A percentile compares a stretch with the other conserved stretches of the same genome.
phyloP scores from a whole-genome alignment of 2,888 invertebrate genomes.

The Bibio marci region DNA sequence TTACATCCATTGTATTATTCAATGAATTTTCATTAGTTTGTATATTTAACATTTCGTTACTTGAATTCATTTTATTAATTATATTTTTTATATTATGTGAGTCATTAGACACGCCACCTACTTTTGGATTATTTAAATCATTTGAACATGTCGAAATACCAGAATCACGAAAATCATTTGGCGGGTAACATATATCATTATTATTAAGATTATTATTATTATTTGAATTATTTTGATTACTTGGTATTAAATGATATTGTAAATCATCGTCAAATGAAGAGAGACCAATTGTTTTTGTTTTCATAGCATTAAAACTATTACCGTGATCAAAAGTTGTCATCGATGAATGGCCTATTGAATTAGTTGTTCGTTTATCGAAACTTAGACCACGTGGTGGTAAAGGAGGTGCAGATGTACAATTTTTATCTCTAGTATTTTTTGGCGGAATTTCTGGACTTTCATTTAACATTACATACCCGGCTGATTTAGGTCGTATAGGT shows the following conservation, averaged over 20 bases:
- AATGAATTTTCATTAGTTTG: conserved; percentile 16
- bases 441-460: conserved; percentile 33
- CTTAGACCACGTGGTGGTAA: conserved; percentile 60
- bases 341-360: conserved; percentile 8
- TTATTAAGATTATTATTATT: conserved; percentile 1
- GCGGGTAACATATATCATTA: conserved; percentile 13
- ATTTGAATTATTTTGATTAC: conserved; percentile 11
- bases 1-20: conserved; percentile 14
- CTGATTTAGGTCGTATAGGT: conserved; percentile 41
- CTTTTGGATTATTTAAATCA: conserved; percentile 22
- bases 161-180: conserved; percentile 27
- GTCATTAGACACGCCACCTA: conserved; percentile 15
- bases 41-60: conserved; percentile 8
- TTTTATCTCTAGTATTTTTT: conserved; percentile 24
- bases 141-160: conserved; percentile 28
- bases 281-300: too few relatives aligned
- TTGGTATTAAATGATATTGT: too few relatives aligned
- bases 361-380: conserved; percentile 28
- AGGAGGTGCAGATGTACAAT: conserved; percentile 48
- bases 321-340: too few relatives aligned
- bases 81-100: conserved; percentile 2
- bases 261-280: conserved; percentile 29
- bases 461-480: conserved; percentile 31
- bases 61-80: conserved; percentile 8
- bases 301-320: too few relatives aligned